Base-by-base conservation (phyloP, 2,888 invertebrate genomes). In the Drosophila pegasa region DNA sequence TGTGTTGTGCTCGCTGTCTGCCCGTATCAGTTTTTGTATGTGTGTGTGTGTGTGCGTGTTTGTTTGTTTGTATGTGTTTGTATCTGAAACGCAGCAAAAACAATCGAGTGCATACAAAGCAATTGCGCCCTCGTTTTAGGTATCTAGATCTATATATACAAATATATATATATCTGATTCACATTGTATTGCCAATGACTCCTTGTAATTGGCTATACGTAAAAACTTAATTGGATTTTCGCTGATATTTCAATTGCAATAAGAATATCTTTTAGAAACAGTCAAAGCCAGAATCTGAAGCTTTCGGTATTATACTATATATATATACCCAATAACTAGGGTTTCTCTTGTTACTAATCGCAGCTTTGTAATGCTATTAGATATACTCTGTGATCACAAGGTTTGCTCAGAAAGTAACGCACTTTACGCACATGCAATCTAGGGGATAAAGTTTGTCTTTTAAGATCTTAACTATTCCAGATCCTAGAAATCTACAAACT, bases 101-200 rank as follows among this genome's bases (percentile, higher is more conserved):
- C 31, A 33, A 66, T 50, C 35, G 35, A 57, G 55, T 20, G 66
- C 41, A 37, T 12, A 29, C 38, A 43, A 65, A 50, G 43, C 50
- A 48, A 43, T 57, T 12, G 50, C 50, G 56, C 31, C 37, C 45
- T 61, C 37, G 22, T 50, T 65, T 22, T 55, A 43, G 20, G 16
- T n/a, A 61, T 47, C 6, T 40, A 27, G 9, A 16, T 31, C 45
- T 52, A 3, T 10, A 20, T 35, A 2, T 18, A n/a, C n/a, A 18
- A 12, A 47, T 25, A 55, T 10, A 14, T 18, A 43, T 10, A 20
- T 20, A 14, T 7, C 20, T 50, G 48, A 50, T 33, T 50, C 48
- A 50, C 18, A 22, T n/a, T 50, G 3, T 4, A n/a, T n/a, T 33
- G 14, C 20, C 33, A 18, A 33, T 48, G 48, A 48, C 48, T 48